A percentile compares a stretch with the other conserved stretches of the same genome.
Evolutionary conservation across 2,797 vertebrate species (phyloP).

Genomic region (Liasis olivaceus): DNA sequence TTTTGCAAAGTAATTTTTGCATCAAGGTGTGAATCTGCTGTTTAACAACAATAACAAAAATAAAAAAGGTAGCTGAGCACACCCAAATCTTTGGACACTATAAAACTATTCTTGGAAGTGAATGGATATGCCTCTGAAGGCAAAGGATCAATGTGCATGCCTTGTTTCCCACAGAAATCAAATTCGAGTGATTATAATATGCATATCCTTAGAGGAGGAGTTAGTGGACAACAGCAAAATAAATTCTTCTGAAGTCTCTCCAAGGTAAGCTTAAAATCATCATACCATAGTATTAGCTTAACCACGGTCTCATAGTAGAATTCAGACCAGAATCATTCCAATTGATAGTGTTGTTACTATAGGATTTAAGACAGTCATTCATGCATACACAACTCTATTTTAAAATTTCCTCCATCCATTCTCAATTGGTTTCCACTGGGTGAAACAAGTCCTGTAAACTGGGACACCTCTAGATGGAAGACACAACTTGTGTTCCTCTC

Average conservation of each 20-base stretch:
- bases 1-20: not conserved
- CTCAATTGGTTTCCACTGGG: slow-evolving; percentile 41
- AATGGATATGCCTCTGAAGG: not conserved
- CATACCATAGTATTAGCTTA: not conserved
- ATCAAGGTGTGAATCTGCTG: not conserved
- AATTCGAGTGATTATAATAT: not conserved
- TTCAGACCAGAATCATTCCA: not conserved
- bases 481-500: slow-evolving; percentile 2
- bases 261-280: not conserved
- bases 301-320: not conserved
- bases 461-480: slow-evolving; percentile 24
- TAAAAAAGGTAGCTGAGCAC: too few species aligned
- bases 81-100: not conserved
- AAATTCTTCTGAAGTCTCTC: not conserved
- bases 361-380: not conserved
- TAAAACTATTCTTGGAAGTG: not conserved
- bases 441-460: slow-evolving; percentile 25
- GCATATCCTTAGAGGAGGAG: not conserved
- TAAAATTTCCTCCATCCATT: slow-evolving; percentile 35
- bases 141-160: not conserved
- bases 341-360: not conserved
- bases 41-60: not conserved
- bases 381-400: slow-evolving; percentile 11
- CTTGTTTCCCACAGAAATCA: not conserved
- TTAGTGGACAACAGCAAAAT: not conserved